Evolutionary conservation across 2,113 vertebrate genomes (phyloP), one percentile per base, ranked within the genome.

Genomic region (Gobius niger): DNA sequence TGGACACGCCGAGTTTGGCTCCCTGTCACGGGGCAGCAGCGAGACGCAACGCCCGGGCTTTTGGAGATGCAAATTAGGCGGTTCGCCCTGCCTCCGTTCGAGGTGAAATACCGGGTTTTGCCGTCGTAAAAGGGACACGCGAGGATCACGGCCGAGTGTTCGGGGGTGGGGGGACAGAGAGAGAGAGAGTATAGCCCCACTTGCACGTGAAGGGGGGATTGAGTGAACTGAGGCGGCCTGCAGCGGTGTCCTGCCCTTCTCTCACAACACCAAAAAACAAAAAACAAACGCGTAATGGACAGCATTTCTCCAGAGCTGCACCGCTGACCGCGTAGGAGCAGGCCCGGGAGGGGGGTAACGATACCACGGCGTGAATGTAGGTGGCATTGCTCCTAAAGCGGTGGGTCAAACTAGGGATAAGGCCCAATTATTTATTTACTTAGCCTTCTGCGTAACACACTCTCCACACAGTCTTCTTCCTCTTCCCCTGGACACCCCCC

Each of bases 31-130:
- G 85, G 24, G 89, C 86, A 79, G 79, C 84, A 87, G 87, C 86
- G 84, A 89, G 86, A 91, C 87, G 84, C 87, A 50, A 91, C 85
- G 79, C 89, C 87, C 85, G 82, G 84, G 90, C 84, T 86, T 86
- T 80, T 67, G 76, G 83, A 84, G 75, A 87, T 87, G 82, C 85
- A 79, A 80, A 83, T 77, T 69, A 75, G 83, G 77, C 62, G 81
- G 63, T 64, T 63, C 42, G 9, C 73, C 67, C 68, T 81, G 61
- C 73, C 82, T 82, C 80, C 75, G 68, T 78, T 81, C 49, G 82
- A 75, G 84, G 78, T 73, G 78, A 86, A 83, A 68, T 12, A 24
- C 15, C 52, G 44, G n/a, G 51, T 79, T 77, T 75, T 56, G 56
- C 65, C 18, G 16, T 68, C 65, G 16, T 82, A 75, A 65, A 49